Conservation (phyloP, 2,113 vertebrate genomes). For the Catagonus wagneri region DNA sequence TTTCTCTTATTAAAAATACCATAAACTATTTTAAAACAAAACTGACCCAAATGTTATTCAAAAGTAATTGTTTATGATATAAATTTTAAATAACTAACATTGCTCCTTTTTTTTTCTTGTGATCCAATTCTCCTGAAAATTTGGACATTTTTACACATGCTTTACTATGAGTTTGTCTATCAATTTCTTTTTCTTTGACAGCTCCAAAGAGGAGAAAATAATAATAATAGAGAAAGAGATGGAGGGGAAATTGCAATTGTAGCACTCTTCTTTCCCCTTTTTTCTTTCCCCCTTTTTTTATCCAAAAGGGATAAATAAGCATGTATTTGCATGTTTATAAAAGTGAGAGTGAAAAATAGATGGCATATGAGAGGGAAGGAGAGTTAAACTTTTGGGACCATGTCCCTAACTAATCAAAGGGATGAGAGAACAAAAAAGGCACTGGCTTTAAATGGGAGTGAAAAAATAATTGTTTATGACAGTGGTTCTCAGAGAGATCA, state of each 20-base stretch:
- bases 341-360: conserved; percentile 11
- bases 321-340: not conserved
- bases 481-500: not conserved
- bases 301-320: not conserved
- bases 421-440: not conserved
- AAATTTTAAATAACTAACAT: conserved; percentile 2
- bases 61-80: not conserved
- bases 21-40: not conserved
- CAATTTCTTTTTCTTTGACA: not conserved
- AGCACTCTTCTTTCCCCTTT: not conserved
- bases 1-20: not conserved
- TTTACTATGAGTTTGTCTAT: not conserved
- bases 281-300: not conserved
- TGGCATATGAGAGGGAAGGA: not conserved
- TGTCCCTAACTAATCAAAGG: not conserved
- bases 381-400: not conserved
- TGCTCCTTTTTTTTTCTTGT: not conserved
- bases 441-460: not conserved
- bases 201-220: not conserved
- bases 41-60: not conserved
- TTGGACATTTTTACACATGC: not conserved
- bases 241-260: not conserved
- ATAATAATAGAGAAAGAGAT: not conserved
- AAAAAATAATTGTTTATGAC: not conserved
- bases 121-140: not conserved